These are phyloP conservation scores for Epizoanthus scotinus DNA, from an alignment of 92 coral and sea anemone genomes.

Conservation along the genomic window DNA sequence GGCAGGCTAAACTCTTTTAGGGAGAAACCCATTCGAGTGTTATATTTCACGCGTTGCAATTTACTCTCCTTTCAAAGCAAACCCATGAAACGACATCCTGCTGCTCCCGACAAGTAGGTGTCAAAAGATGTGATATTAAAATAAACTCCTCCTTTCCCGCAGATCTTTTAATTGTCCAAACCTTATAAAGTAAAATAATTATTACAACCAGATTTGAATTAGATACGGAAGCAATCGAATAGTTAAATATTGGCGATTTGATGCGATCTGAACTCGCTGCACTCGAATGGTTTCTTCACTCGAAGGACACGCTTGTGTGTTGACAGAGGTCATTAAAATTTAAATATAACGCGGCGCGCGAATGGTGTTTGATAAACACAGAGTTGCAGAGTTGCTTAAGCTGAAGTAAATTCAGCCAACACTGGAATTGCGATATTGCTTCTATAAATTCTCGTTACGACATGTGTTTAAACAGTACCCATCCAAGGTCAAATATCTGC, in stretches of 20 bases:
- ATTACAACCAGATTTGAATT: not conserved
- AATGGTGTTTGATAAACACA: conserved; percentile 36
- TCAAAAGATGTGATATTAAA: conserved; percentile 32
- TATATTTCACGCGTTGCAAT: not conserved
- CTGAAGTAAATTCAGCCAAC: not conserved
- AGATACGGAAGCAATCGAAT: not conserved
- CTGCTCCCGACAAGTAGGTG: conserved; percentile 31
- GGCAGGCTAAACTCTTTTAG: not conserved
- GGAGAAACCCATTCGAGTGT: not conserved
- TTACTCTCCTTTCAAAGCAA: not conserved
- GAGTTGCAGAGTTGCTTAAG: conserved; percentile 14
- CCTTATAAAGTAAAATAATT: not conserved
- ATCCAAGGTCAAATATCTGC: conserved; percentile 19
- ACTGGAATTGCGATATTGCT: not conserved
- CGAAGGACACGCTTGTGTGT: conserved; percentile 59
- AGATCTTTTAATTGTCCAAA: not conserved
- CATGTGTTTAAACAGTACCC: not conserved
- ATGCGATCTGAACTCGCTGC: not conserved
- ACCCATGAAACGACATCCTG: conserved; percentile 23
- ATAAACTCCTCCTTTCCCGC: not conserved
- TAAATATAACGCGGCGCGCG: conserved; percentile 59
- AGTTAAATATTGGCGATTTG: not conserved
- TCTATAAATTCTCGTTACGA: not conserved
- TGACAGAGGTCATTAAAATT: conserved; percentile 88
- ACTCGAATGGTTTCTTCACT: conserved; percentile 13